Evolutionary conservation across 2,888 invertebrate species (phyloP).

Genomic region (Drosophila subquinaria): DNA sequence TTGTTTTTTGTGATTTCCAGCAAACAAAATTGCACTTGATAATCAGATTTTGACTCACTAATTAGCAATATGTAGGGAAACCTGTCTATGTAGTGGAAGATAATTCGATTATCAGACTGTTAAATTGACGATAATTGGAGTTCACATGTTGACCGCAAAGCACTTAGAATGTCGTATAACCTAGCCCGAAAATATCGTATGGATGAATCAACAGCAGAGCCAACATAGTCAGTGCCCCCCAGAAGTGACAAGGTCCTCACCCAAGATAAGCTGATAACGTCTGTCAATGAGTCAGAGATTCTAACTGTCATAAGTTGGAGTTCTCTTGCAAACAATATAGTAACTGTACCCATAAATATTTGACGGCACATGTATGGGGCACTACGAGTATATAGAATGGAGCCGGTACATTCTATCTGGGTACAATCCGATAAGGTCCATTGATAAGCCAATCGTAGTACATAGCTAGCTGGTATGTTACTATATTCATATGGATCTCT

Average conservation of each 20-base stretch:
- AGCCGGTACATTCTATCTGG: constrained; percentile 28
- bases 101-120: constrained; percentile 10
- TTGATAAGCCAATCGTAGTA: constrained; percentile 48
- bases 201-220: constrained; percentile 23
- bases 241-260: neutral
- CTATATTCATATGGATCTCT: constrained; percentile 15
- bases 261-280: constrained; percentile 1
- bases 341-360: constrained; percentile 15
- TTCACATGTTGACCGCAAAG: constrained; percentile 13
- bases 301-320: constrained; percentile 11
- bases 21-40: constrained; percentile 11
- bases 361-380: neutral
- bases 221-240: neutral
- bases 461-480: neutral
- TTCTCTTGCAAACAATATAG: neutral
- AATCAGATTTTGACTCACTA: constrained; percentile 36
- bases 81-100: neutral
- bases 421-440: constrained; percentile 59
- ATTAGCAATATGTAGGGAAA: constrained; percentile 7
- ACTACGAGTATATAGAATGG: neutral
- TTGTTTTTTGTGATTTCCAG: constrained; percentile 7
- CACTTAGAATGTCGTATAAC: neutral
- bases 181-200: neutral
- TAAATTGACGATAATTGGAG: constrained; percentile 15
- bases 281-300: constrained; percentile 40